Evolutionary conservation across 2,113 vertebrate genomes (phyloP).

Genomic region (Lonchura striata): DNA sequence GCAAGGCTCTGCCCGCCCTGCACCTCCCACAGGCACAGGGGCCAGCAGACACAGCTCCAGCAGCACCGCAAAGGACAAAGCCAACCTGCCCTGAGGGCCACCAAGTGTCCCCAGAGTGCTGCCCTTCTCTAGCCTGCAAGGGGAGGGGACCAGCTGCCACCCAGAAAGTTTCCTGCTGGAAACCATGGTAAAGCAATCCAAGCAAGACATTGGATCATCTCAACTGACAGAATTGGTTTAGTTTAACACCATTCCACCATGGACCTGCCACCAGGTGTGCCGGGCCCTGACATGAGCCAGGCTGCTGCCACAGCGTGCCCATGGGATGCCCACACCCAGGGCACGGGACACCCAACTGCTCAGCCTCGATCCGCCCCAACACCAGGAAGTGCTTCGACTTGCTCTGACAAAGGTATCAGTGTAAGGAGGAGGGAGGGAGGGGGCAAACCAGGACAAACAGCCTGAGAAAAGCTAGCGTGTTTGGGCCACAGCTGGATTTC

Average conservation of each 20-base stretch:
- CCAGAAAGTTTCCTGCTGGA: neutral
- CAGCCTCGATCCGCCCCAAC: neutral
- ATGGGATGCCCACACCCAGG: neutral
- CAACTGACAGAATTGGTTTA: neutral
- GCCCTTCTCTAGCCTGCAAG: neutral
- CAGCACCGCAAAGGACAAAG: neutral
- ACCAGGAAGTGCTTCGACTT: neutral
- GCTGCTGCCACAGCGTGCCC: neutral
- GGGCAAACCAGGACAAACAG: neutral
- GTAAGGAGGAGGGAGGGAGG: neutral
- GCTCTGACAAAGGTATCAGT: neutral
- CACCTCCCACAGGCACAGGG: neutral
- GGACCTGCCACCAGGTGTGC: neutral
- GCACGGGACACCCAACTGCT: neutral
- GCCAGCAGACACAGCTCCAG: neutral
- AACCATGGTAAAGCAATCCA: neutral
- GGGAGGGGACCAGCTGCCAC: neutral
- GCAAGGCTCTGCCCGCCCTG: neutral
- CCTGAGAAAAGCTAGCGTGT: neutral
- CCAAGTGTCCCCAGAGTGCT: neutral
- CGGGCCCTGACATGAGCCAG: neutral
- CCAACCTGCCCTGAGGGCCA: neutral
- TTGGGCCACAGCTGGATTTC: neutral
- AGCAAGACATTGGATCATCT: neutral
- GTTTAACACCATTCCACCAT: neutral